Evolutionary conservation across 2,113 vertebrate species (phyloP).

Genomic region (Suncus etruscus): DNA sequence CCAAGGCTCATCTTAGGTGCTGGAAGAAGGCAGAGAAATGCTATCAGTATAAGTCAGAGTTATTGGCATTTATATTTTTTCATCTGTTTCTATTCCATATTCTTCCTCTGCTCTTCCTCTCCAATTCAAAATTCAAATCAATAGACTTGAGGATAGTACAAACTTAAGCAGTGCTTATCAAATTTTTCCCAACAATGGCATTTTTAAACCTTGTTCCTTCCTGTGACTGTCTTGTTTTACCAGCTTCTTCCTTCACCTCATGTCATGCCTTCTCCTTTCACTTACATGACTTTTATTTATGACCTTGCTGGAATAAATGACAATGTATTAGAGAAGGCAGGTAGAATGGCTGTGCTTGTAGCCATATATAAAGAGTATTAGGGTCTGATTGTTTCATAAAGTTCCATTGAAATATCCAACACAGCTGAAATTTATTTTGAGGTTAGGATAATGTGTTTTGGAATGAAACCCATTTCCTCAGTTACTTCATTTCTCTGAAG

Average conservation of each 20-base stretch:
- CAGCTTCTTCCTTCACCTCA: no score
- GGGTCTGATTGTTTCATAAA: background rate
- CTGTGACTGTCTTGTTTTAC: no score
- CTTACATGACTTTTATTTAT: no score
- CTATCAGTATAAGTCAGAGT: background rate
- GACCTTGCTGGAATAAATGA: no score
- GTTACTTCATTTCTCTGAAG: background rate
- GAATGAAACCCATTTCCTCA: background rate
- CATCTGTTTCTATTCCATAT: background rate
- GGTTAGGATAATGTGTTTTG: background rate
- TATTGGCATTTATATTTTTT: background rate
- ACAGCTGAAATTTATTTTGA: background rate
- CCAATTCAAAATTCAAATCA: conserved; percentile 9
- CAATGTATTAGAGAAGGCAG: no score
- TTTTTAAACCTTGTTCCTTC: no score
- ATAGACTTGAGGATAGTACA: background rate
- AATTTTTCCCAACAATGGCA: no score
- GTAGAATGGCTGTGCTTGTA: background rate
- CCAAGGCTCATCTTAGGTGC: background rate
- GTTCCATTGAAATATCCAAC: background rate
- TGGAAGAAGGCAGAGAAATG: background rate
- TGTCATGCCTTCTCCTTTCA: no score
- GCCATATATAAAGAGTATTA: background rate
- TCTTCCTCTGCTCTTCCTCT: background rate
- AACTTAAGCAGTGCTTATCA: background rate